Base-by-base conservation (phyloP, 2,113 vertebrate genomes). In the Mixornis gularis region DNA sequence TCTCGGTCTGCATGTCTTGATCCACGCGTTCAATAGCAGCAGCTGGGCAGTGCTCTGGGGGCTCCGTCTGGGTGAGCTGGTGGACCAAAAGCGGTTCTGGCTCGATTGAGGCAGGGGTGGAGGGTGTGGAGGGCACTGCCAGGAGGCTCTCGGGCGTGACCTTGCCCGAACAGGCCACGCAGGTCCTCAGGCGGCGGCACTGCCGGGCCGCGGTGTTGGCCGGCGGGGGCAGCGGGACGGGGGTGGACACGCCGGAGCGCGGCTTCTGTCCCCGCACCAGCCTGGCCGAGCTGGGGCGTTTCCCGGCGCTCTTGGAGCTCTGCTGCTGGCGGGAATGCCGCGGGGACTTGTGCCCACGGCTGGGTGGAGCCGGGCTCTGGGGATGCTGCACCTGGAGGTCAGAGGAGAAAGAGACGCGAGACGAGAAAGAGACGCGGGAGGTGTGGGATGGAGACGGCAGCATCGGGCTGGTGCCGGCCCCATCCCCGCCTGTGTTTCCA, bases 31-130 rank as follows among this genome's bases (percentile, higher is more conserved):
- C 22, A 0, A 26, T 17, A 1, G 40, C 80, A 1, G 40, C 80
- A 1, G 0, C 17, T 0, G 32, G 32, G 20, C 7, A 3, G 30
- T 0, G 17, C 55, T 20, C 46, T 1, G 32, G 15, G 32, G 79
- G n/a, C 13, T 80, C 78, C 1, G 80, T 72, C 80, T 83, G 79
- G 22, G 48, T 27, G 17, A 21, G 9, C 40, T 21, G 66, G 22
- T 83, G 40, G 13, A 52, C 22, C 13, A 26, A 4, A 18, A 12
- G 5, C 17, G 21, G 26, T 1, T 62, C 66, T 3, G 26, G 7
- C 21, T 63, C 66, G 0, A 7, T 2, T 0, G 13, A 20, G 13
- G 20, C 48, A 1, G 79, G 66, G 11, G 26, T 53, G 8, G 56
- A 16, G 4, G 56, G 8, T 4, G 38, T 44, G 79, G 32, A 32